phyloP scores from a whole-genome alignment of 2,888 invertebrate species.

The Andrena dorsata region DNA sequence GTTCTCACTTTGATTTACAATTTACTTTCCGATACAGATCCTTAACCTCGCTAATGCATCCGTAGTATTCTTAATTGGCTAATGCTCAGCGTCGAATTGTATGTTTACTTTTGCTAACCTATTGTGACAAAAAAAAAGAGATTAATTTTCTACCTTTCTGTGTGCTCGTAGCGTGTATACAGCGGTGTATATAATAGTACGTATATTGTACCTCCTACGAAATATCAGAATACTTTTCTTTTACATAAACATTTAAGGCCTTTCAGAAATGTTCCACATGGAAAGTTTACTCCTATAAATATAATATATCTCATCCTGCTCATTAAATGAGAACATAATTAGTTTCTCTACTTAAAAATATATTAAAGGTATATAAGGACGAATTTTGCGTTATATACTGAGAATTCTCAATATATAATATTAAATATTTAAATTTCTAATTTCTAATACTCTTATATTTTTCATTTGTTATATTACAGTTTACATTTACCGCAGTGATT shows the following conservation, averaged over 20 bases:
- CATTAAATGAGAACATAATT: not conserved
- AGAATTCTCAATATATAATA: not conserved
- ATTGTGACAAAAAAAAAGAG: constrained; percentile 11
- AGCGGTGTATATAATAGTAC: not conserved
- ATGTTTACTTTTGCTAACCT: constrained; percentile 38
- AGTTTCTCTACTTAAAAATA: not conserved
- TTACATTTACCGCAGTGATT: constrained; percentile 4
- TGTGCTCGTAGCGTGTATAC: not conserved
- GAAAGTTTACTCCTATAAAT: not conserved
- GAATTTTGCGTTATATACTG: not conserved
- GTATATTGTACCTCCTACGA: not conserved
- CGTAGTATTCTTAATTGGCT: constrained; percentile 20
- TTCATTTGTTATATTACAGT: not conserved
- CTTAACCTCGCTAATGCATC: constrained; percentile 9
- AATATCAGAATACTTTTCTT: not conserved
- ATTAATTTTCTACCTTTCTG: constrained; percentile 9
- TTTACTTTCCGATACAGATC: not conserved
- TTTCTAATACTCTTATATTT: not conserved
- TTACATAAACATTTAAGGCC: not conserved
- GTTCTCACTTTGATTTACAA: not conserved
- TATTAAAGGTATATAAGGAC: not conserved
- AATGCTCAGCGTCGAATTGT: constrained; percentile 22
- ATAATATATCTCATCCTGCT: not conserved
- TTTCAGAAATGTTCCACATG: not conserved
- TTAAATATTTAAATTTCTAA: not conserved